Evolutionary conservation across 2,888 invertebrate species (phyloP).

Genomic region (Heliconius charithonia): DNA sequence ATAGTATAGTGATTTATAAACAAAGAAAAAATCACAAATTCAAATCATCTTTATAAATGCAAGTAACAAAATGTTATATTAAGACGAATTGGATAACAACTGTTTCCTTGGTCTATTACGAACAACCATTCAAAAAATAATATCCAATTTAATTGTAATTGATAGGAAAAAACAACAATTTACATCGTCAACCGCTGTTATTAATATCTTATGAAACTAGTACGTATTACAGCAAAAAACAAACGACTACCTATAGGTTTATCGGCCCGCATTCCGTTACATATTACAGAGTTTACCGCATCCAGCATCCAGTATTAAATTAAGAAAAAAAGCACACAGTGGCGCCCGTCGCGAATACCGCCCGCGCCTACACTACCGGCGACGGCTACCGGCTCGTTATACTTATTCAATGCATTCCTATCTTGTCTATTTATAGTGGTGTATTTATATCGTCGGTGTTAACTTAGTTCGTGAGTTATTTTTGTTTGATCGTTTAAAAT

Average conservation of each 20-base stretch:
- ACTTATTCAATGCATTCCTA: constrained; percentile 31
- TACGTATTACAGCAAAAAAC: background rate
- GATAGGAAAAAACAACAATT: background rate
- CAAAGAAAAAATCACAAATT: no score
- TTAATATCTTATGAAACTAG: constrained; percentile 3
- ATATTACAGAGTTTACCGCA: constrained; percentile 28
- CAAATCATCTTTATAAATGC: background rate
- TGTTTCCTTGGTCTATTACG: background rate
- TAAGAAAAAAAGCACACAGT: constrained; percentile 22
- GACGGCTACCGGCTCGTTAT: constrained; percentile 2
- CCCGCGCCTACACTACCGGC: no score
- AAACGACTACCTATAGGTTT: constrained; percentile 47
- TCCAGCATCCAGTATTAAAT: constrained; percentile 21
- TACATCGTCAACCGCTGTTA: background rate
- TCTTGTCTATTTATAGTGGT: constrained; percentile 32
- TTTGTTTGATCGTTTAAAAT: background rate
- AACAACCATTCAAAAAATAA: background rate
- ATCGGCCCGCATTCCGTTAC: constrained; percentile 55
- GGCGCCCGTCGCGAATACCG: constrained; percentile 42
- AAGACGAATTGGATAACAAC: background rate
- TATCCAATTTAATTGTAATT: background rate
- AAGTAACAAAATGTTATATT: background rate
- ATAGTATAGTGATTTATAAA: background rate
- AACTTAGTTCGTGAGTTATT: constrained; percentile 4
- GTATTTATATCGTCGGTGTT: constrained; percentile 21